Conservation (phyloP, 2,888 invertebrate genomes). For the Acrobasis suavella region DNA sequence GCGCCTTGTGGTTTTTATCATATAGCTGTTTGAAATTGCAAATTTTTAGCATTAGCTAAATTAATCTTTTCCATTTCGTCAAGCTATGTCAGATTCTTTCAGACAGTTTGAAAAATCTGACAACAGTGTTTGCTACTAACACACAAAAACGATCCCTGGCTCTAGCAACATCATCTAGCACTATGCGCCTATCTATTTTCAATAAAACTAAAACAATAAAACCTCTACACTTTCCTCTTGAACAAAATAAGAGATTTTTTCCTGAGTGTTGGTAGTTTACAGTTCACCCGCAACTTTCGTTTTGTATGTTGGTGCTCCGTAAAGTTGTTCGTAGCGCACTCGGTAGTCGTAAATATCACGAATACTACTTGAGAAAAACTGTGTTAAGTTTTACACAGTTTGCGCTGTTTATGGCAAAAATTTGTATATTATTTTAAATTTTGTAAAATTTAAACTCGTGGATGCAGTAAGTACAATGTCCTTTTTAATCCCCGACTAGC, state of each 20-base stretch:
- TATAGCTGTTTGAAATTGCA: no score
- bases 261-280: constrained; percentile 18
- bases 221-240: not conserved
- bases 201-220: not conserved
- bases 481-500: no score
- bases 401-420: constrained; percentile 15
- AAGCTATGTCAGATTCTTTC: no score
- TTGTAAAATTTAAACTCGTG: not conserved
- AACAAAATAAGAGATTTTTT: constrained; percentile 12
- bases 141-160: not conserved
- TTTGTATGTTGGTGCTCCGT: constrained; percentile 11
- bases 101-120: no score
- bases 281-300: constrained; percentile 23
- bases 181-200: no score
- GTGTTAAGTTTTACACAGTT: constrained; percentile 6
- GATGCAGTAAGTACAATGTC: no score
- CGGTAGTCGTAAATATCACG: constrained; percentile 12
- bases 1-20: no score
- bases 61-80: no score
- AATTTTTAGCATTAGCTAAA: no score
- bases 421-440: constrained; percentile 25
- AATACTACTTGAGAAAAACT: constrained; percentile 17
- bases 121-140: no score
- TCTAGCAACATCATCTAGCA: not conserved
- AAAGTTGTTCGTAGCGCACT: constrained; percentile 5